Evolutionary conservation across 1,140 invertebrate species (phyloP).

Genomic region (Maconellicoccus hirsutus): DNA sequence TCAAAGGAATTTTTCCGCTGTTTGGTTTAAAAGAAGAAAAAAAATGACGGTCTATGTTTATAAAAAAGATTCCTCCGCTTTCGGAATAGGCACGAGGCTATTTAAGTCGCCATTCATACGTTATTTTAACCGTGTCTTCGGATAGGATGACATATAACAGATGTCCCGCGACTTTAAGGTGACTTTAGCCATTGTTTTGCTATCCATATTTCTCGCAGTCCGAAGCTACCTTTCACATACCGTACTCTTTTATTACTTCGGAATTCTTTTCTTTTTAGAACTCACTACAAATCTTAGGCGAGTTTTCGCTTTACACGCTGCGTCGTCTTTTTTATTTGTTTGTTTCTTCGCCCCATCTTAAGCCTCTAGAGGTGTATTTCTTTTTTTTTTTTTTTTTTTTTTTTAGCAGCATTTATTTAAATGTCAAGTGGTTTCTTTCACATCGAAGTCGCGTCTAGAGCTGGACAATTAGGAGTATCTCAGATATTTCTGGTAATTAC

Average conservation of each 20-base stretch:
- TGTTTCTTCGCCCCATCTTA: too few relatives aligned
- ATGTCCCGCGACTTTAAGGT: slow-evolving; percentile 7
- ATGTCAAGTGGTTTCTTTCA: not conserved
- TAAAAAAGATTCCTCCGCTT: not conserved
- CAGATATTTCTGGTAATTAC: not conserved
- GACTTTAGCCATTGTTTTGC: slow-evolving; percentile 3
- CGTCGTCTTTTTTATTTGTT: too few relatives aligned
- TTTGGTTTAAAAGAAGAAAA: not conserved
- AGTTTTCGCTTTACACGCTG: too few relatives aligned
- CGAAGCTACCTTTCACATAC: slow-evolving; percentile 2
- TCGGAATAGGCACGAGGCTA: slow-evolving; percentile 6
- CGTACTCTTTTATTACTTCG: not conserved
- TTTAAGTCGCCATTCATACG: slow-evolving; percentile 8
- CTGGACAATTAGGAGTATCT: not conserved
- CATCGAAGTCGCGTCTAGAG: not conserved
- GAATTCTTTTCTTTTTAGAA: slow-evolving; percentile 5
- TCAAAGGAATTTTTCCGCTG: slow-evolving; percentile 4
- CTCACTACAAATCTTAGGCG: not conserved
- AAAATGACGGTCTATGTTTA: not conserved
- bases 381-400: not conserved
- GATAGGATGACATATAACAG: not conserved
- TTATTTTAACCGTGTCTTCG: not conserved
- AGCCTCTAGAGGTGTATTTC: not conserved
- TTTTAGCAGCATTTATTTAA: slow-evolving; percentile 4
- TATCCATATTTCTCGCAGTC: not conserved